Percentiles rank a stretch among this genome's conserved stretches.
Conservation (phyloP, 2,888 invertebrate genomes). For the Alsophila aescularia region DNA sequence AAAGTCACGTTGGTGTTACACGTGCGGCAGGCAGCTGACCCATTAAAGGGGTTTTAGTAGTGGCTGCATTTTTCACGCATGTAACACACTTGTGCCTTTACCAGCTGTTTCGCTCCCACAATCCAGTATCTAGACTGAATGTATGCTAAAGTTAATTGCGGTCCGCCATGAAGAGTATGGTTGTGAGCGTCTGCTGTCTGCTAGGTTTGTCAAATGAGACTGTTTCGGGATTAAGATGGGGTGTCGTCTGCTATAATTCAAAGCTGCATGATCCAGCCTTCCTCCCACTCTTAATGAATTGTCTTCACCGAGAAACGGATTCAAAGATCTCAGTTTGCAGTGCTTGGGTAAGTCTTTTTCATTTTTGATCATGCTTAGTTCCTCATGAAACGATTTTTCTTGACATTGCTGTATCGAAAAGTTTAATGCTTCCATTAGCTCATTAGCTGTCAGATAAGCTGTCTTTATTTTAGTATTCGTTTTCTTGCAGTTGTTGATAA, state of each 20-base stretch:
- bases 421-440: not conserved
- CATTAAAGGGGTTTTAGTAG: constrained; percentile 3
- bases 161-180: no score
- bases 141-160: not conserved
- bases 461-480: not conserved
- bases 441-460: not conserved
- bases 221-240: not conserved
- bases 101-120: not conserved
- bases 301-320: not conserved
- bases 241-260: not conserved
- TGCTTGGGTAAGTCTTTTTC: not conserved
- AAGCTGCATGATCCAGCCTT: not conserved
- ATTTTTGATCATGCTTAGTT: not conserved
- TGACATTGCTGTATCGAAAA: not conserved
- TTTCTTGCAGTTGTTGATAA: not conserved
- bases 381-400: no score
- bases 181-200: no score
- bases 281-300: not conserved
- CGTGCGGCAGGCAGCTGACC: constrained; percentile 14
- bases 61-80: not conserved
- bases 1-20: constrained; percentile 11
- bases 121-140: no score
- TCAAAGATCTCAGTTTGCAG: no score
- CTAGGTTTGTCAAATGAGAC: not conserved
- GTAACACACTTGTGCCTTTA: not conserved